Evolutionary conservation across 2,888 invertebrate species (phyloP).

Genomic region (Nasonovia ribisnigri): DNA sequence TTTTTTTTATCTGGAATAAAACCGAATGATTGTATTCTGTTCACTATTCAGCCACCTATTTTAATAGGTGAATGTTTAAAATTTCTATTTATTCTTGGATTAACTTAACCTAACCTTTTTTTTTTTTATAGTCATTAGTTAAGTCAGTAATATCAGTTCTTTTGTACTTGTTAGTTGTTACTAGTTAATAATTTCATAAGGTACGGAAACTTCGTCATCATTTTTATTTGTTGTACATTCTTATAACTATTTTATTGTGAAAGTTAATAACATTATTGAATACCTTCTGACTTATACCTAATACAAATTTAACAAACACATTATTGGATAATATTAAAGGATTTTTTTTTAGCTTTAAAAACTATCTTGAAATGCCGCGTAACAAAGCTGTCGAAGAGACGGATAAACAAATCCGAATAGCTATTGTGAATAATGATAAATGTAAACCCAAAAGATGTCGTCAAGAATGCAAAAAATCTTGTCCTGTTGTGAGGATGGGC

Average conservation of each 20-base stretch:
- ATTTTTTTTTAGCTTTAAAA: slow-evolving; percentile 30
- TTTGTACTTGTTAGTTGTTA: background rate
- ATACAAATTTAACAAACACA: background rate
- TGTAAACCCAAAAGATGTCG: slow-evolving; percentile 99
- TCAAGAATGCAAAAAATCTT: slow-evolving; percentile 98
- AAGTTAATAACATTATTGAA: slow-evolving; percentile 1
- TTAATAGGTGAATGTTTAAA: background rate
- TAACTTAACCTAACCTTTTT: no score
- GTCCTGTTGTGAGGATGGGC: slow-evolving; percentile 99
- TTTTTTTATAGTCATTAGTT: no score
- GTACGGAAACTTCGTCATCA: background rate
- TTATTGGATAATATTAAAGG: background rate
- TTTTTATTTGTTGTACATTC: background rate
- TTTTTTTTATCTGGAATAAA: background rate
- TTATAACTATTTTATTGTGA: background rate
- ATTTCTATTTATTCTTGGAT: background rate
- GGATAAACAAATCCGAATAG: slow-evolving; percentile 95
- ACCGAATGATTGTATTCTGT: background rate
- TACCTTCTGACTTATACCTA: background rate
- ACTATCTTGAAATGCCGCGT: slow-evolving; percentile 63
- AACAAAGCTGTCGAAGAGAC: slow-evolving; percentile 83
- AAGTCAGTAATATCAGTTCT: background rate
- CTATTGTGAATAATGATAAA: slow-evolving; percentile 97
- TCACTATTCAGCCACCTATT: background rate
- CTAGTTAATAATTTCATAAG: slow-evolving; percentile 1